These are phyloP conservation scores for Sebastes fasciatus DNA, from an alignment of 2,113 vertebrate species.

Conservation along the genomic window DNA sequence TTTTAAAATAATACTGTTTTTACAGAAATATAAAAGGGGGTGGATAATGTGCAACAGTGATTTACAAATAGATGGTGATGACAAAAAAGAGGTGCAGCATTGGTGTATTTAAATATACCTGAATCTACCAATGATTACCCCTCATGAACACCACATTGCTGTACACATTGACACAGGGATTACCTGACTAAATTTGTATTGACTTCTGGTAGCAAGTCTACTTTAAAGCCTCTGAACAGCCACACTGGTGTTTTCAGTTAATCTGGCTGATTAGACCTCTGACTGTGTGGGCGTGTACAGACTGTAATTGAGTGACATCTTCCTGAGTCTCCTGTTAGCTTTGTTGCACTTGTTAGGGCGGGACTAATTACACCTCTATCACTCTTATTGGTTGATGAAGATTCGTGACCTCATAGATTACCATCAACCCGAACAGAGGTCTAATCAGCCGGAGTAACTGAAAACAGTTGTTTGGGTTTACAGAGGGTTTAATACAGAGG, in stretches of 20 bases:
- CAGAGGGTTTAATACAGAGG: background rate
- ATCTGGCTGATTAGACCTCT: too few relatives aligned
- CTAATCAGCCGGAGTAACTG: too few relatives aligned
- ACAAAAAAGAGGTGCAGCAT: constrained; percentile 35
- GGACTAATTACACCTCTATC: too few relatives aligned
- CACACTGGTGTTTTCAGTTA: too few relatives aligned
- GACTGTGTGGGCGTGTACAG: too few relatives aligned
- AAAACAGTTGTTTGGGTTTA: too few relatives aligned
- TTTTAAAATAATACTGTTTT: background rate
- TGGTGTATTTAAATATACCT: constrained; percentile 29
- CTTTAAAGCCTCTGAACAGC: background rate
- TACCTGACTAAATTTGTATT: background rate
- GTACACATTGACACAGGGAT: constrained; percentile 27
- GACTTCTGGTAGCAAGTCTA: background rate
- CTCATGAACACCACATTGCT: constrained; percentile 24
- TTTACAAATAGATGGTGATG: constrained; percentile 47
- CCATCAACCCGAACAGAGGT: too few relatives aligned
- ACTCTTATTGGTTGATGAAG: too few relatives aligned
- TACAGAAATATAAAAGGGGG: constrained; percentile 3
- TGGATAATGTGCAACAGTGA: constrained; percentile 32
- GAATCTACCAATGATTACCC: constrained; percentile 40
- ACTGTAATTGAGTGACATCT: too few relatives aligned
- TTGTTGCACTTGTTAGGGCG: too few relatives aligned
- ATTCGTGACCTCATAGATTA: too few relatives aligned
- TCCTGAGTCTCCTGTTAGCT: too few relatives aligned